Evolutionary conservation across 2,888 invertebrate species (phyloP).

Genomic region (Tetranychus truncatus): DNA sequence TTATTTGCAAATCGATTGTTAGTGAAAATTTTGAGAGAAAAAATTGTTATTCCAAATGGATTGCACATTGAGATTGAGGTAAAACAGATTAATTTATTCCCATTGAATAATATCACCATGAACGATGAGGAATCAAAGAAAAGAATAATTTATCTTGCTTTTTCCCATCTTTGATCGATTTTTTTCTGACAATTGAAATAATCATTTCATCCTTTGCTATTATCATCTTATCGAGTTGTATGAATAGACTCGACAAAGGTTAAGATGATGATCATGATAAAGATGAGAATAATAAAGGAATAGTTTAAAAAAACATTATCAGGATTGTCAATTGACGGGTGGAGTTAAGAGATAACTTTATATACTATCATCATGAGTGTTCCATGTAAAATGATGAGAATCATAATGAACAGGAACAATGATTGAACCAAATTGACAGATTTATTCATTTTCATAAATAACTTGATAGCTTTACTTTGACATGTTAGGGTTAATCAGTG

Average conservation of each 20-base stretch:
- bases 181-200: neutral
- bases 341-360: neutral
- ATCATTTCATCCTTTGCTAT: neutral
- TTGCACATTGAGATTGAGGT: too few species aligned
- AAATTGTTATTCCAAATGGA: too few species aligned
- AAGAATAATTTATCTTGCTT: neutral
- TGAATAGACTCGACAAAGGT: too few species aligned
- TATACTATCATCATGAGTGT: neutral
- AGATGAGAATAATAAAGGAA: neutral
- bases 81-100: too few species aligned
- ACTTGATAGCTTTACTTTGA: too few species aligned
- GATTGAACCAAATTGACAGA: too few species aligned
- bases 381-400: too few species aligned
- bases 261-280: neutral
- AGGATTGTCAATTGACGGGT: neutral
- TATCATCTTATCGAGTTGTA: neutral
- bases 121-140: neutral
- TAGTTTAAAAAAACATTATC: neutral
- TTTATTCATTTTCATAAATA: too few species aligned
- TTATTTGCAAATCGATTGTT: too few species aligned
- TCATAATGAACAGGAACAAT: too few species aligned
- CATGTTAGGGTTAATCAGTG: too few species aligned
- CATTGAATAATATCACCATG: neutral
- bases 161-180: neutral
- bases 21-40: too few species aligned